Base-by-base conservation (phyloP, 1,140 invertebrate species). In the Drosophila guanche region DNA sequence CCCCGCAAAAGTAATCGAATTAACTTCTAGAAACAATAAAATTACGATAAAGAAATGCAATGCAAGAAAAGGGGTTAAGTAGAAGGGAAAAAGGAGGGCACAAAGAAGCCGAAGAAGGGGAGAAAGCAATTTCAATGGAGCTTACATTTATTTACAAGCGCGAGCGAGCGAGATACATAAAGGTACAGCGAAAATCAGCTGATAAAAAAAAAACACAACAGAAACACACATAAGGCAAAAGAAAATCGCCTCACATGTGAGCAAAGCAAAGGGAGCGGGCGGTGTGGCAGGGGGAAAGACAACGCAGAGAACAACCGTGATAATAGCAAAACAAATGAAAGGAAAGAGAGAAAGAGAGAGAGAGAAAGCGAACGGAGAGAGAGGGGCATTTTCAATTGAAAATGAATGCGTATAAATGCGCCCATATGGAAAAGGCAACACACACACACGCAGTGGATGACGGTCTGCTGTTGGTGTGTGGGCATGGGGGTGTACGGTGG, bases 371-470 rank as follows among this genome's bases (percentile, higher is more conserved):
- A 58, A 59, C 54, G 45, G 52, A 52, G 14, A 29, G 10, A 56
- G 23, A 70, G 62, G 60, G 65, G 71, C 73, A 73, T 76, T 84
- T 75, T 86, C 72, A 85, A 85, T 80, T 80, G 81, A 80, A 86
- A 85, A 80, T 52, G 76, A 84, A 83, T 77, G 79, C 75, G 79
- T 85, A 79, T 80, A 80, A 86, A 85, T 85, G 81, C 56, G 63
- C 81, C 81, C 80, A 85, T 86, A 86, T 86, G 81, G 79, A 83
- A 81, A 83, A 83, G 66, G 63, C 69, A 57, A 66, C 48, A 29
- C 40, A 7, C 33, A 22, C 29, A 22, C 29, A 63, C 23, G 42
- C 25, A 56, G 33, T 37, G 33, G 33, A 12, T 37, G 12, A 1
- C 16, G 10, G 3, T 8, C 29, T 33, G 7, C 6, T 14, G 20